Conservation (phyloP, 2,113 vertebrate species). For the Larimichthys crocea region DNA sequence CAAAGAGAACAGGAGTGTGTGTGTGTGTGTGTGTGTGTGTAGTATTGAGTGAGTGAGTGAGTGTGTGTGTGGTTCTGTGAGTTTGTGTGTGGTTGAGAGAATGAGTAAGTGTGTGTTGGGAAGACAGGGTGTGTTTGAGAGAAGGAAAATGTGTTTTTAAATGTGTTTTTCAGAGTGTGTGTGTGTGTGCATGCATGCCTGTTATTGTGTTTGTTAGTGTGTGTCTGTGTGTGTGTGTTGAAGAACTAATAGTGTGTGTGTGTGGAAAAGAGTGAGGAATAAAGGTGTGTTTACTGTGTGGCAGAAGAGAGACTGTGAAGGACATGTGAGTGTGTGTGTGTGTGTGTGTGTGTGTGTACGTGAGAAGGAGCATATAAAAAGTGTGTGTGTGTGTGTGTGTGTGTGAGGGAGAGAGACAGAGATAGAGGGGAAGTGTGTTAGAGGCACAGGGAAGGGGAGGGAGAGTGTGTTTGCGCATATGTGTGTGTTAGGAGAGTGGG, state of each 20-base stretch:
- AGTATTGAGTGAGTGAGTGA: conserved; percentile 49
- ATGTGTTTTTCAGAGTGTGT: conserved; percentile 56
- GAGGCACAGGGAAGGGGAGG: conserved; percentile 75
- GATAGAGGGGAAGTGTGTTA: conserved; percentile 80
- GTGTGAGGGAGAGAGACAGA: conserved; percentile 44
- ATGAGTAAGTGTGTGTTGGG: conserved; percentile 52
- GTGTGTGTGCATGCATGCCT: conserved; percentile 33
- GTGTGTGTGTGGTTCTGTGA: conserved; percentile 41
- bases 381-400: conserved; percentile 19
- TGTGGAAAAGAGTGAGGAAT: conserved; percentile 47
- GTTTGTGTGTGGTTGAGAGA: conserved; percentile 50
- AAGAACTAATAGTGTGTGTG: conserved; percentile 29
- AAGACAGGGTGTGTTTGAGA: conserved; percentile 63
- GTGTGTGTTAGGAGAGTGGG: conserved; percentile 74
- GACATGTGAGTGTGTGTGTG: conserved; percentile 61
- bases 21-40: conserved; percentile 42
- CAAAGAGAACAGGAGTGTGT: conserved; percentile 75
- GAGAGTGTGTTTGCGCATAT: conserved; percentile 73
- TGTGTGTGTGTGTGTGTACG: conserved; percentile 28
- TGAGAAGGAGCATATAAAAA: neutral
- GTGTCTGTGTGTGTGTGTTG: conserved; percentile 17
- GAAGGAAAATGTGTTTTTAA: conserved; percentile 69
- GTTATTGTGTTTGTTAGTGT: conserved; percentile 48
- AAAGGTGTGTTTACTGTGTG: conserved; percentile 75
- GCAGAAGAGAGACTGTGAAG: conserved; percentile 69